phyloP scores from a whole-genome alignment of 2,113 vertebrate species.

The Xiphophorus maculatus region DNA sequence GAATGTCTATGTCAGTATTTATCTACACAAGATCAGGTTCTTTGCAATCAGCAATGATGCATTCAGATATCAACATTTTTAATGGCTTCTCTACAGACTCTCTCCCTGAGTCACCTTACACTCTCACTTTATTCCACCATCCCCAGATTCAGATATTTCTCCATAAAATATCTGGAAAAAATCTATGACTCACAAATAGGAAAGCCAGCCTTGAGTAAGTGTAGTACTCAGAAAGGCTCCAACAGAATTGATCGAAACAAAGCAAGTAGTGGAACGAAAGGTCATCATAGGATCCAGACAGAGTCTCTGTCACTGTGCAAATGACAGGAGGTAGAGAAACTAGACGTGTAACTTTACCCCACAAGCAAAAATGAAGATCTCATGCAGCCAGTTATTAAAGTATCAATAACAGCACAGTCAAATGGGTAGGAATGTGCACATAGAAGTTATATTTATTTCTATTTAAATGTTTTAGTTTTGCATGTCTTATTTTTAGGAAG shows the following conservation, averaged over 20 bases:
- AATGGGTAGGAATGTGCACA: no score
- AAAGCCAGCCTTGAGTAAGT: background rate
- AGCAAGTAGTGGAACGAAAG: constrained; percentile 10
- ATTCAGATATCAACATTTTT: constrained; percentile 4
- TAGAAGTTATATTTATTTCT: no score
- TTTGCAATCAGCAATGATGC: background rate
- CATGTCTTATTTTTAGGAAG: no score
- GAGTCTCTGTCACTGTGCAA: background rate
- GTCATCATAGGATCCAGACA: background rate
- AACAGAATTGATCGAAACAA: constrained; percentile 39
- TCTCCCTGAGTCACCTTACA: background rate
- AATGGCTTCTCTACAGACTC: background rate
- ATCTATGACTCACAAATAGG: background rate
- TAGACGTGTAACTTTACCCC: no score
- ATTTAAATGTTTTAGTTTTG: no score
- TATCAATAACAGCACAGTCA: no score
- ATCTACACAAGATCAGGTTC: background rate
- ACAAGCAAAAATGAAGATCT: no score
- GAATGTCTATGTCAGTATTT: background rate
- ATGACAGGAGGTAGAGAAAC: no score
- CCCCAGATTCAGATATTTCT: background rate
- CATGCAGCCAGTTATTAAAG: no score
- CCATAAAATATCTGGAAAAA: background rate
- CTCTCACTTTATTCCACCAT: constrained; percentile 5
- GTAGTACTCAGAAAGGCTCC: constrained; percentile 21